Evolutionary conservation across 1,140 invertebrate genomes (phyloP), one percentile per base, ranked within the genome.

Genomic region (Drosophila arizonae): DNA sequence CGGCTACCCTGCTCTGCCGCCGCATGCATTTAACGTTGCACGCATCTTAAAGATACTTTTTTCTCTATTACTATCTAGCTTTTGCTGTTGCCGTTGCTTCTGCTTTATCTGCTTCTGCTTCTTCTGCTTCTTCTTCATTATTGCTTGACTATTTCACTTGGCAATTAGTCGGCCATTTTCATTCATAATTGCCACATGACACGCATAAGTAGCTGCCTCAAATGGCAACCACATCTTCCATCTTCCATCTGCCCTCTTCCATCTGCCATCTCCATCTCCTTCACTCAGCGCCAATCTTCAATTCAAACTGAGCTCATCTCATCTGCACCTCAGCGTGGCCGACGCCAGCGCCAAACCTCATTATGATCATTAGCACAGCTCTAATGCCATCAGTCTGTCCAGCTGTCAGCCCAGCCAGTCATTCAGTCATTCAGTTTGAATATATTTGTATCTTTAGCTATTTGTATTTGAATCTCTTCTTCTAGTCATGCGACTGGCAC

Each of bases 101-200:
- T 58, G 21, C 17, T 52, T n/a, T 1, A 6, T 10, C 46, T 60
- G 13, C 10, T 54, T 15, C 21, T 26, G 28, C 50, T 61, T 30
- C 17, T 56, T 30, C 17, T 56, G 8, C 51, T 50, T 17, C n/a
- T 41, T 36, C 24, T 43, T 55, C 51, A 13, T 61, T 39, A 21
- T 43, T 28, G 33, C 33, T 51, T 50, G 62, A 28, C 69, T 58
- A 61, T 68, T 69, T 61, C 65, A 64, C 48, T 70, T 61, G 28
- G 76, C 76, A 77, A 77, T 77, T 77, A 77, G 76, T 52, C 72
- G 72, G 66, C 55, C 72, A 75, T 75, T 77, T 77, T 77, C 66
- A 75, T 75, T 71, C 66, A 70, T 58, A 77, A 77, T 77, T 77
- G 72, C 76, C 72, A 65, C 72, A 77, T 77, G 72, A 77, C 76